These are phyloP conservation scores for Cryptoprocta ferox DNA, from an alignment of 2,797 vertebrate species.

Conservation along the genomic window DNA sequence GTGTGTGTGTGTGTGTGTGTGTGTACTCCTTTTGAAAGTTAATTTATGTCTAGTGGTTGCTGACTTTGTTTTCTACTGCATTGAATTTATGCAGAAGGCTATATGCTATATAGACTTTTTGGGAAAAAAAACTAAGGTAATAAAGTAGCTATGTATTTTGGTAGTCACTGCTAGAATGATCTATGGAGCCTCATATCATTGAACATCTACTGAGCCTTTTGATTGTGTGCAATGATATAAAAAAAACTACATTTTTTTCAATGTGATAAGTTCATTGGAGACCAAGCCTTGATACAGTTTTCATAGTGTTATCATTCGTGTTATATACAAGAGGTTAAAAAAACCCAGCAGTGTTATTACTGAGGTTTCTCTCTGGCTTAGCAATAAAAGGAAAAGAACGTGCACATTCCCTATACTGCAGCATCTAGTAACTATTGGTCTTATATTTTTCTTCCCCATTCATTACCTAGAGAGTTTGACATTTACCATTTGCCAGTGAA, in stretches of 20 bases:
- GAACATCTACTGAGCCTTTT: conserved; percentile 41
- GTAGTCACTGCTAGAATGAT: conserved; percentile 53
- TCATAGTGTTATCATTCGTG: conserved; percentile 12
- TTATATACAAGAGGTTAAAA: conserved; percentile 26
- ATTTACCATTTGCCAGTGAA: conserved; percentile 44
- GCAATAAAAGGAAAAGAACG: conserved; percentile 24
- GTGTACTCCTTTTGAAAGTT: background rate
- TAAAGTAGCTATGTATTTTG: conserved; percentile 48
- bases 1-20: background rate
- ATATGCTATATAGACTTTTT: background rate
- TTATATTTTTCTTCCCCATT: conserved; percentile 23
- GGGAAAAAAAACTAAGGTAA: background rate
- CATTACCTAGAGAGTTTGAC: conserved; percentile 10
- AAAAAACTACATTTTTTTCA: conserved; percentile 16
- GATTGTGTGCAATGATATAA: conserved; percentile 36
- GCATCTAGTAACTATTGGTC: background rate
- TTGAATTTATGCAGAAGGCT: background rate
- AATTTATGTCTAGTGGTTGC: background rate
- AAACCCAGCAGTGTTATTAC: background rate
- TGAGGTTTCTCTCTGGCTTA: conserved; percentile 7
- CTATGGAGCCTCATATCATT: background rate
- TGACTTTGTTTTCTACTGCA: background rate
- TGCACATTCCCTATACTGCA: background rate
- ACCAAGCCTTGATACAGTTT: background rate
- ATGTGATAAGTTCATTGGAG: conserved; percentile 27